phyloP scores from a whole-genome alignment of 2,888 invertebrate genomes.

The Branchipolynoe longqiensis region DNA sequence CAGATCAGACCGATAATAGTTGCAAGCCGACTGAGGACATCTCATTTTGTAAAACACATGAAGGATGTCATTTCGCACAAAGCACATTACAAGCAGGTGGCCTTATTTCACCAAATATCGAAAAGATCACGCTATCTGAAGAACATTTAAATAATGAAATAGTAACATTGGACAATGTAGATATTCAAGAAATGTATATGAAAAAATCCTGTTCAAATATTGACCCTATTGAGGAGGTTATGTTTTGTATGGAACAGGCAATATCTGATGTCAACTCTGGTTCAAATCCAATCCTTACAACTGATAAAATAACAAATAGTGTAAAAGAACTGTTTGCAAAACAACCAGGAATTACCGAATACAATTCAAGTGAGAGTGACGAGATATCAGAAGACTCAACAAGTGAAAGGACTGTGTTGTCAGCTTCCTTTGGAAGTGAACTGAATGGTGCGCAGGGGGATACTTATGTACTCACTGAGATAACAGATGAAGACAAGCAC shows the following conservation, averaged over 20 bases:
- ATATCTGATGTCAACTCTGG: too few relatives aligned
- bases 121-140: too few relatives aligned
- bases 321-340: neutral
- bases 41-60: neutral
- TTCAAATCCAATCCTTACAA: too few relatives aligned
- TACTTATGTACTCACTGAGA: neutral
- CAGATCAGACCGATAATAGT: too few relatives aligned
- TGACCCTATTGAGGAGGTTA: neutral
- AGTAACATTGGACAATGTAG: neutral
- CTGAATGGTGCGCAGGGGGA: neutral
- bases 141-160: too few relatives aligned
- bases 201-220: neutral
- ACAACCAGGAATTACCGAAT: neutral
- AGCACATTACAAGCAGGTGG: too few relatives aligned
- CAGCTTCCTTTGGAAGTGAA: slow-evolving; percentile 18
- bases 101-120: too few relatives aligned
- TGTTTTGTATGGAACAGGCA: too few relatives aligned
- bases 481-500: too few relatives aligned
- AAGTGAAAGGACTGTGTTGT: slow-evolving; percentile 35
- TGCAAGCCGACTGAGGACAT: neutral
- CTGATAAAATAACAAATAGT: neutral
- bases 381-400: neutral
- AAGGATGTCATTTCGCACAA: neutral
- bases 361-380: slow-evolving; percentile 21
- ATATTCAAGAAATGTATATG: neutral